phyloP scores from a whole-genome alignment of 2,113 vertebrate genomes.

The Hystrix brachyura region DNA sequence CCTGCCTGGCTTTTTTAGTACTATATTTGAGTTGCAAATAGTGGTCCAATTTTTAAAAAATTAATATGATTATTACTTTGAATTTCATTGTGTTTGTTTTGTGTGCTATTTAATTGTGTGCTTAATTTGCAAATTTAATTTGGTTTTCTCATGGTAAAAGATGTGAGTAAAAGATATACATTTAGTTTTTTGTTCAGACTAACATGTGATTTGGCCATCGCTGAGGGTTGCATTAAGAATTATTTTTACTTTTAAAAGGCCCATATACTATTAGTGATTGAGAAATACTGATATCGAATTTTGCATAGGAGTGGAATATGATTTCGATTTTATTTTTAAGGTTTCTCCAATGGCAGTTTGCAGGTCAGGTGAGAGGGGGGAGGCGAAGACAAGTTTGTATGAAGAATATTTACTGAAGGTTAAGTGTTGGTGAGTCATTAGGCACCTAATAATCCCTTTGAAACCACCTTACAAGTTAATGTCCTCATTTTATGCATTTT shows the following conservation, averaged over 20 bases:
- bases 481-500: background rate
- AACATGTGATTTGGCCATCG: background rate
- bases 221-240: background rate
- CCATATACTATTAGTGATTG: background rate
- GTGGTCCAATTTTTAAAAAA: background rate
- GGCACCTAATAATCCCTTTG: background rate
- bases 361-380: background rate
- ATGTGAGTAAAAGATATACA: background rate
- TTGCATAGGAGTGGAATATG: background rate
- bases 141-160: background rate
- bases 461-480: background rate
- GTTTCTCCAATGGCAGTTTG: background rate
- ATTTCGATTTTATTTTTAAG: background rate
- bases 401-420: background rate
- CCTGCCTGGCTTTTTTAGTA: background rate
- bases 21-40: background rate
- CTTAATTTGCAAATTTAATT: slow-evolving; percentile 36
- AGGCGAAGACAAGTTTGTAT: background rate
- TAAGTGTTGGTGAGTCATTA: background rate
- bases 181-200: background rate
- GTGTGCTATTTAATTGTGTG: background rate
- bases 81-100: slow-evolving; percentile 27
- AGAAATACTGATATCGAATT: background rate
- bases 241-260: slow-evolving; percentile 3
- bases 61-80: background rate